phyloP scores from a whole-genome alignment of 1,140 invertebrate genomes.

The Zelostemma sp. region DNA sequence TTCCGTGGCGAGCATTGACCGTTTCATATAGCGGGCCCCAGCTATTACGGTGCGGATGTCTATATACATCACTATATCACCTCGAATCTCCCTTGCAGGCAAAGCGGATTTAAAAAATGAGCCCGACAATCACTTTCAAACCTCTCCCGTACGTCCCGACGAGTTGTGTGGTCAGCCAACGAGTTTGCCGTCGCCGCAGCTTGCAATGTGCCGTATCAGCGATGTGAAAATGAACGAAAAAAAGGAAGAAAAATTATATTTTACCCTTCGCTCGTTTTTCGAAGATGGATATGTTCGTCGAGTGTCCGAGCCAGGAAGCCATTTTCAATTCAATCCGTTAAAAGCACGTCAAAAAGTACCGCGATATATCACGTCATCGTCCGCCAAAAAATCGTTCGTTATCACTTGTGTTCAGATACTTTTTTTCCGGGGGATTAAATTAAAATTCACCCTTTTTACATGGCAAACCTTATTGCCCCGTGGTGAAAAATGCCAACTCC shows the following conservation, averaged over 20 bases:
- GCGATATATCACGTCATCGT: conserved; percentile 58
- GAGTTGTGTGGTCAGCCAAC: conserved; percentile 30
- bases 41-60: conserved; percentile 54
- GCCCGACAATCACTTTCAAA: conserved; percentile 62
- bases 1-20: conserved; percentile 61
- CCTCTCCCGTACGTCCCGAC: conserved; percentile 31
- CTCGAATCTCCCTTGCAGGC: conserved; percentile 48
- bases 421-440: too few relatives aligned
- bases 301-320: conserved; percentile 60
- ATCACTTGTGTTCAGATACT: too few relatives aligned
- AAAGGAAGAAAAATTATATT: conserved; percentile 45
- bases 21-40: conserved; percentile 55
- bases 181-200: conserved; percentile 50
- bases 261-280: conserved; percentile 53
- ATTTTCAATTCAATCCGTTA: conserved; percentile 67
- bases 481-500: conserved; percentile 14
- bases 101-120: conserved; percentile 61
- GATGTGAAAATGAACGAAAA: conserved; percentile 55
- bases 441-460: too few relatives aligned
- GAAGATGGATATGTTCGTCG: conserved; percentile 60
- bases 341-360: conserved; percentile 66
- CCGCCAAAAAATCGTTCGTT: too few relatives aligned
- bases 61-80: conserved; percentile 57
- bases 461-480: background rate
- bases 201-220: conserved; percentile 60